Evolutionary conservation across 1,140 invertebrate species (phyloP), one percentile per base, ranked within the genome.

Genomic region (Calephelis virginiensis): DNA sequence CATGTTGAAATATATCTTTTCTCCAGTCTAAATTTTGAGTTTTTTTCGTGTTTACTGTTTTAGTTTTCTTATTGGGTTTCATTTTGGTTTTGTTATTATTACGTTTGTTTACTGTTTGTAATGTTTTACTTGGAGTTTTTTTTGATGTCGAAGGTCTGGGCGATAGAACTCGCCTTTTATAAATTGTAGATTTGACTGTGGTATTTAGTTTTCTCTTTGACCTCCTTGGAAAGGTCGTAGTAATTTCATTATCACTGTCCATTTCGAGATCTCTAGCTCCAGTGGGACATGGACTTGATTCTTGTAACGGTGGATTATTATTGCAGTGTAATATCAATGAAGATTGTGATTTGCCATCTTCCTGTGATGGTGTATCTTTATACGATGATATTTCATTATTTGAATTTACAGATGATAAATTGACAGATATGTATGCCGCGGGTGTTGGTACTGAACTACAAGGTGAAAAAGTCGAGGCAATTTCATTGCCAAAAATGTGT

Each of bases 161-260:
- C n/a, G 47, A n/a, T 48, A 48, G 47, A 48, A 6, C 47, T 48
- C 10, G 11, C n/a, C 47, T 48, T 48, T 48, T 48, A 48, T n/a
- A 48, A 48, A 10, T 10, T 10, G 8, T 48, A 48, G 47, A 48
- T 11, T 48, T 11, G 47, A 6, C 47, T 48, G 47, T 10, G 10
- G 47, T 11, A 48, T 6, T 48, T 48, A 48, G 5, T 48, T 48
- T 48, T n/a, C 10, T n/a, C n/a, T 48, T 48, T 11, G n/a, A 11
- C 47, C n/a, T n/a, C 47, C n/a, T n/a, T 5, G 47, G 5, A 6
- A 5, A 5, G n/a, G 10, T 48, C 10, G 10, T 48, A 12, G 0
- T 48, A 48, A 48, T 48, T 48, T 48, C n/a, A n/a, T 48, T 12
- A 48, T 48, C 47, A 48, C 47, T 48, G 10, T 48, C 47, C 47